These are phyloP conservation scores for Pitta sordida DNA, from an alignment of 2,113 vertebrate genomes.

Conservation along the genomic window DNA sequence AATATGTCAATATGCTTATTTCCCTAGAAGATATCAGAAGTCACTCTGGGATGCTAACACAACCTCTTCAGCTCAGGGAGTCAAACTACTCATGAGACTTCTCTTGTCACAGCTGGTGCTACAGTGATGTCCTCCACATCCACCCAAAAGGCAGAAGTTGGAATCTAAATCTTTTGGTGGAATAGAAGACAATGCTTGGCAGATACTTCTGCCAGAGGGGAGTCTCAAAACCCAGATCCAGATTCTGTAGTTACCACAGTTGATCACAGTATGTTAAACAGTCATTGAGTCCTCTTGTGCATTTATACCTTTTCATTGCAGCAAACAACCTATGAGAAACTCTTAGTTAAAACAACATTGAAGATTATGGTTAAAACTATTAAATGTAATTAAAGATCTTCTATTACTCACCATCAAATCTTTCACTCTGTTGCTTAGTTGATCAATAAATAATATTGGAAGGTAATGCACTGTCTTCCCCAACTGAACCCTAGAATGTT, in stretches of 20 bases:
- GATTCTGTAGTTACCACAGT: neutral
- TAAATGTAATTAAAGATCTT: conserved; percentile 20
- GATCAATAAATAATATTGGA: conserved; percentile 97
- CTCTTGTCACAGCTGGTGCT: neutral
- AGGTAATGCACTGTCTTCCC: conserved; percentile 95
- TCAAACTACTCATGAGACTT: neutral
- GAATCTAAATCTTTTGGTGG: neutral
- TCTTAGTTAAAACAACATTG: neutral
- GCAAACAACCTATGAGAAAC: neutral
- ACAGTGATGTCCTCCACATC: neutral
- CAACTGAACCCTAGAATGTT: conserved; percentile 80
- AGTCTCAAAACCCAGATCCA: neutral
- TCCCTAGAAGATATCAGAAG: neutral
- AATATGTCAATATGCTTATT: neutral
- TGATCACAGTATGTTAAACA: neutral
- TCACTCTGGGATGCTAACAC: neutral
- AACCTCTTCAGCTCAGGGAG: neutral
- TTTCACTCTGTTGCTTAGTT: conserved; percentile 96
- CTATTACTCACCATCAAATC: conserved; percentile 86
- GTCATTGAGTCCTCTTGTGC: neutral
- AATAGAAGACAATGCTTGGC: neutral
- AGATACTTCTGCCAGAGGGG: neutral
- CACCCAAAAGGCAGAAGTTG: neutral
- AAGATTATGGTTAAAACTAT: neutral
- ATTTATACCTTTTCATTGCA: neutral